phyloP scores from a whole-genome alignment of 2,113 vertebrate genomes.

The Alaudala cheleensis region DNA sequence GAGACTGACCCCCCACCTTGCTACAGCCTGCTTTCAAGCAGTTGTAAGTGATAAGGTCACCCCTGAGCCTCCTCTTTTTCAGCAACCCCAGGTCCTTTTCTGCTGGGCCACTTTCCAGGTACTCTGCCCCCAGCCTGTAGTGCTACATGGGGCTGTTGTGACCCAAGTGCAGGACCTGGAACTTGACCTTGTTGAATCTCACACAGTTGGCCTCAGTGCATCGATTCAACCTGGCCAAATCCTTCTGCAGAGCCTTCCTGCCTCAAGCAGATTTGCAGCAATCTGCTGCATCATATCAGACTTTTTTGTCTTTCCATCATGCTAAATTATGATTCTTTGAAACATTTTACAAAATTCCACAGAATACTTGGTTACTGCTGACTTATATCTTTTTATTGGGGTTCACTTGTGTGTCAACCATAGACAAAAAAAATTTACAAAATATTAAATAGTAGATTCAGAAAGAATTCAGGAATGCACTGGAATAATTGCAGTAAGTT shows the following conservation, averaged over 20 bases:
- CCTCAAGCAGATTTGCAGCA: not conserved
- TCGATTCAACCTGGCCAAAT: not conserved
- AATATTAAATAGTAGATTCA: not conserved
- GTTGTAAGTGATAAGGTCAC: not conserved
- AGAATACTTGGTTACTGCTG: not conserved
- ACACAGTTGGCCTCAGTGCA: fast-evolving
- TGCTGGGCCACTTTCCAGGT: fast-evolving
- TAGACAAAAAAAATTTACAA: not conserved
- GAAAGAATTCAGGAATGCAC: not conserved
- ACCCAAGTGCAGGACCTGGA: not conserved
- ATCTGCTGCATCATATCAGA: not conserved
- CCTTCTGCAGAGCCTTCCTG: not conserved
- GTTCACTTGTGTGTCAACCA: not conserved
- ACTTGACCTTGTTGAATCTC: not conserved
- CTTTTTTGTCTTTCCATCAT: not conserved
- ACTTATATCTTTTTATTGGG: not conserved
- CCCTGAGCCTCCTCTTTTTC: not conserved
- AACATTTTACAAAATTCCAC: not conserved
- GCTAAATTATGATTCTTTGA: not conserved
- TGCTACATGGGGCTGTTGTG: not conserved
- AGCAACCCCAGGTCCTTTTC: not conserved
- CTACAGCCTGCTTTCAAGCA: not conserved
- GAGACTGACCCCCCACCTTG: fast-evolving
- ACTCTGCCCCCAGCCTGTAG: not conserved
- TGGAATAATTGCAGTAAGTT: not conserved